Conservation (phyloP, 2,113 vertebrate species). For the Leucopsar rothschildi region DNA sequence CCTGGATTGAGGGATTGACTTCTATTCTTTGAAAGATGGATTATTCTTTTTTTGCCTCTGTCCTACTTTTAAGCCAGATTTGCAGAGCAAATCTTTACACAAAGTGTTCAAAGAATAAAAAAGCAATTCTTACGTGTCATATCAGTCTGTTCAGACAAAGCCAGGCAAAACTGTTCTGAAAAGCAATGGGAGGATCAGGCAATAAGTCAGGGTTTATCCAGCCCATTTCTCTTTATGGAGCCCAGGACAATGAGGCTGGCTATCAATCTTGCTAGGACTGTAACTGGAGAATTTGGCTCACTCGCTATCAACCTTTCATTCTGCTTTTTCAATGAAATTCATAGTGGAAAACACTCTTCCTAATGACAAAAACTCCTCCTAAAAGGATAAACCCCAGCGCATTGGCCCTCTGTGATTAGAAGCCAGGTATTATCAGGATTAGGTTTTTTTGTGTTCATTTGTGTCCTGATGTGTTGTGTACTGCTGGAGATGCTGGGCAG, state of each 20-base stretch:
- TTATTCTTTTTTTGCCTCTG: background rate
- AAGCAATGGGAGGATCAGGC: slow-evolving; percentile 28
- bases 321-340: background rate
- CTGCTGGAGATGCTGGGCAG: background rate
- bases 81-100: background rate
- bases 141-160: slow-evolving; percentile 32
- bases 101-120: background rate
- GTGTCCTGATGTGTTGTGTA: fast-evolving
- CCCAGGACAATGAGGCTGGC: background rate
- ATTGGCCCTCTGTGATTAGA: background rate
- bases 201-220: slow-evolving; percentile 50
- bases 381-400: background rate
- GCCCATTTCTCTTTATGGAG: slow-evolving; percentile 27
- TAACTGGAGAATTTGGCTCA: background rate
- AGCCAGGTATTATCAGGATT: background rate
- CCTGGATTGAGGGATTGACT: background rate
- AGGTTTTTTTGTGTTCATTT: background rate
- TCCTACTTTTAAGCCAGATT: background rate
- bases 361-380: background rate
- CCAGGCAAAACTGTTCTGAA: slow-evolving; percentile 21
- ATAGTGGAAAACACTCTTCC: background rate
- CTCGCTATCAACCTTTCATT: background rate
- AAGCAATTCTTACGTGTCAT: background rate
- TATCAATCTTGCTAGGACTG: slow-evolving; percentile 10
- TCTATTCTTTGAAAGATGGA: background rate